Conservation (phyloP, 2,888 invertebrate species). For the Brenthis daphne region DNA sequence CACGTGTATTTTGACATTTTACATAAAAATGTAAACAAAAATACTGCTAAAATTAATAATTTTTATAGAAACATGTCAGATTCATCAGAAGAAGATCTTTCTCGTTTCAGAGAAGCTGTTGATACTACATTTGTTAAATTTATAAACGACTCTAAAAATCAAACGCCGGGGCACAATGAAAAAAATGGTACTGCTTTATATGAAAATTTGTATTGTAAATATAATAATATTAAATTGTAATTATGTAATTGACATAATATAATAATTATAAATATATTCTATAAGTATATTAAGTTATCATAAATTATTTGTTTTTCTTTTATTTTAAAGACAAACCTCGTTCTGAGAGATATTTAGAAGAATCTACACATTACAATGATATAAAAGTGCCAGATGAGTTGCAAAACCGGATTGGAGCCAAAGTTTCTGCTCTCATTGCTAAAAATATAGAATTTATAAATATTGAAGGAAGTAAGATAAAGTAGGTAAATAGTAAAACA, state of each 20-base stretch:
- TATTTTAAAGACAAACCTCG: conserved; percentile 47
- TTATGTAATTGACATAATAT: too few relatives aligned
- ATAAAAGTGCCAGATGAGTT: conserved; percentile 77
- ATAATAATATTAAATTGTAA: too few relatives aligned
- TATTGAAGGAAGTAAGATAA: conserved; percentile 46
- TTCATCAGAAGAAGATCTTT: conserved; percentile 75
- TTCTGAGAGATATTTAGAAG: conserved; percentile 68
- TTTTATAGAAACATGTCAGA: conserved; percentile 44
- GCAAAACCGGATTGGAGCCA: conserved; percentile 75
- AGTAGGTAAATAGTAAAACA: conserved; percentile 49
- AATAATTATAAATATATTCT: too few relatives aligned
- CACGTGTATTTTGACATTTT: conserved; percentile 7
- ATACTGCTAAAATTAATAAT: background rate
- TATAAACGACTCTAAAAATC: conserved; percentile 59
- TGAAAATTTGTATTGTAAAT: background rate
- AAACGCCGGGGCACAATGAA: conserved; percentile 18
- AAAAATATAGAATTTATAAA: conserved; percentile 71
- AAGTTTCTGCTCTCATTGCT: conserved; percentile 74
- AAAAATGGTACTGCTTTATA: conserved; percentile 2
- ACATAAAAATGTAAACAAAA: background rate
- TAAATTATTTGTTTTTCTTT: background rate
- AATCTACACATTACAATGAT: conserved; percentile 78
- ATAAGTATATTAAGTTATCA: too few relatives aligned
- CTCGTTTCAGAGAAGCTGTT: conserved; percentile 74
- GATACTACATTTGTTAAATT: conserved; percentile 71